Conservation (phyloP, 2,113 vertebrate genomes). For the Silurus glanis region DNA sequence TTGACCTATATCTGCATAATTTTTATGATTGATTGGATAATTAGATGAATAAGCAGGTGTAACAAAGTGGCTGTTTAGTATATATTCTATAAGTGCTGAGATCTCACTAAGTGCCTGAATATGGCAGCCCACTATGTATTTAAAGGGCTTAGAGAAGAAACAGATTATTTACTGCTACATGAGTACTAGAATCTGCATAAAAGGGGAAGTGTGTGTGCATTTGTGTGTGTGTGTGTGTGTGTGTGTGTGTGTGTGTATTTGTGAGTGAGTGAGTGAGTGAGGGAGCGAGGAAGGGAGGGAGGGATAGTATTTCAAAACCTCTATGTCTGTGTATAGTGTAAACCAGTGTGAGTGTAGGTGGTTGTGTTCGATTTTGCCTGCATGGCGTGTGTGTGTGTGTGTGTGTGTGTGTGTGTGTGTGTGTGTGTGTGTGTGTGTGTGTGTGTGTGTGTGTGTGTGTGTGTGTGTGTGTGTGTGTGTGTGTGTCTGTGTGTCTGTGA, state of each 20-base stretch:
- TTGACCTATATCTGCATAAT: background rate
- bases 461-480: slow-evolving; percentile 38
- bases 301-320: slow-evolving; percentile 27
- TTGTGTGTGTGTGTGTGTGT: background rate
- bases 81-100: background rate
- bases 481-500: slow-evolving; percentile 27
- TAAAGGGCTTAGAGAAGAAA: too few species aligned
- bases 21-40: background rate
- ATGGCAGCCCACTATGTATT: background rate
- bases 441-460: slow-evolving; percentile 42
- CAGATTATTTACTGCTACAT: background rate
- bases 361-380: too few species aligned
- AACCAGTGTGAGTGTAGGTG: background rate
- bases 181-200: background rate
- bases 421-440: slow-evolving; percentile 36
- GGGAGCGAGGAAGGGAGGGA: slow-evolving; percentile 23
- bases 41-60: background rate
- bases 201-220: background rate
- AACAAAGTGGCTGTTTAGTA: background rate
- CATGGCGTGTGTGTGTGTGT: background rate
- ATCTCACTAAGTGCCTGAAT: background rate
- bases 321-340: slow-evolving; percentile 40
- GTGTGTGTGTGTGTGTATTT: background rate
- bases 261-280: background rate
- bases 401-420: slow-evolving; percentile 47